Percentiles rank a stretch among this genome's conserved stretches.
Evolutionary conservation across 2,888 invertebrate genomes (phyloP).

Genomic region (Drosophila algonquin): DNA sequence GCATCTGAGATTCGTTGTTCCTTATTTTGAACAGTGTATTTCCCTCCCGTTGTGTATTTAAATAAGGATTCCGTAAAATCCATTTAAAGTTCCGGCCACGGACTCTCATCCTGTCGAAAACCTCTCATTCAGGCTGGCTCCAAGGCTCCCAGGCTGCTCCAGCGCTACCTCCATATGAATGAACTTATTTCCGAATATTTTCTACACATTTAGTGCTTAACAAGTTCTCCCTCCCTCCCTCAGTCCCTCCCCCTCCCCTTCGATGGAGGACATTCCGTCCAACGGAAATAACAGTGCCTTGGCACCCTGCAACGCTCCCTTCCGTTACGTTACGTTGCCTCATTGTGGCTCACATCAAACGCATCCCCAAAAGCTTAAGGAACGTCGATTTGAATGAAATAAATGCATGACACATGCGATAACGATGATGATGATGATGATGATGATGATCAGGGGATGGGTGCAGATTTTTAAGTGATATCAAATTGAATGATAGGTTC

Average conservation of each 20-base stretch:
- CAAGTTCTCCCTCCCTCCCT: slow-evolving; percentile 32
- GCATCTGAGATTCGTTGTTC: slow-evolving; percentile 37
- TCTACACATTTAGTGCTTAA: slow-evolving; percentile 64
- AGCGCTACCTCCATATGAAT: slow-evolving; percentile 46
- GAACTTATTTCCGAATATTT: slow-evolving; percentile 73
- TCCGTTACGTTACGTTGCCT: slow-evolving; percentile 30
- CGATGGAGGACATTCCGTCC: slow-evolving; percentile 7
- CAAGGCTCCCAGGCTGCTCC: not conserved
- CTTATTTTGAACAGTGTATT: slow-evolving; percentile 6
- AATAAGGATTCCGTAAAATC: slow-evolving; percentile 68
- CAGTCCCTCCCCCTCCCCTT: not conserved
- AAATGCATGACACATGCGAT: slow-evolving; percentile 24
- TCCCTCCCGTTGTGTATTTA: slow-evolving; percentile 62
- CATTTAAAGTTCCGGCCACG: slow-evolving; percentile 66
- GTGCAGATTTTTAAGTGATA: not conserved
- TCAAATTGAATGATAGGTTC: not conserved
- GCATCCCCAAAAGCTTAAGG: slow-evolving; percentile 23
- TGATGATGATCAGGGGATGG: slow-evolving; percentile 11
- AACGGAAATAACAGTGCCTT: slow-evolving; percentile 56
- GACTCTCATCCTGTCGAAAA: slow-evolving; percentile 12
- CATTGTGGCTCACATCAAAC: slow-evolving; percentile 34
- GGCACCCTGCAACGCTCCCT: slow-evolving; percentile 49
- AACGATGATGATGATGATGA: slow-evolving; percentile 1
- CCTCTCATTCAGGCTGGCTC: not conserved
- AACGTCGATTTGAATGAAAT: slow-evolving; percentile 16